Conservation (phyloP, 2,797 vertebrate genomes). For the Dromococcyx pavoninus region DNA sequence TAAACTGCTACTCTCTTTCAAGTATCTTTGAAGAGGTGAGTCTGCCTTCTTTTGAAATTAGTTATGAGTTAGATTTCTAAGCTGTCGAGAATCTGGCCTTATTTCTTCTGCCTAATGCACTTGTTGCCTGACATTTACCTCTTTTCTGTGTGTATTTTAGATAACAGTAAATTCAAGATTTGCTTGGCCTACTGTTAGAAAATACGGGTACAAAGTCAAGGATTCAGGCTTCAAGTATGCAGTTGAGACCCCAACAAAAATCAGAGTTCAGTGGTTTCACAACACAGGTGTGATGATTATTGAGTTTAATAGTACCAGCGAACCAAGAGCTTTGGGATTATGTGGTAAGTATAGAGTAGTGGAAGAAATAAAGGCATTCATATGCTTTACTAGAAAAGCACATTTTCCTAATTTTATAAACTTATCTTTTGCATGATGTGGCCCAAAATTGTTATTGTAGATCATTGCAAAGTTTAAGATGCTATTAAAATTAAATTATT, state of each 20-base stretch:
- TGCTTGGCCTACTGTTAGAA: slow-evolving; percentile 88
- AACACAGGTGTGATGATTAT: slow-evolving; percentile 93
- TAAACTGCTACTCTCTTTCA: background rate
- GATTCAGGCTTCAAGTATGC: slow-evolving; percentile 96
- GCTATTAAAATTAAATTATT: background rate
- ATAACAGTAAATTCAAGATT: slow-evolving; percentile 88
- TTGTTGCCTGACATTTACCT: background rate
- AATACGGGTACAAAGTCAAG: slow-evolving; percentile 90
- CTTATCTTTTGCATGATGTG: background rate
- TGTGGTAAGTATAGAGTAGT: slow-evolving; percentile 82
- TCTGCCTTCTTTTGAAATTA: background rate
- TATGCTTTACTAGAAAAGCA: background rate
- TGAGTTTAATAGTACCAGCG: slow-evolving; percentile 81
- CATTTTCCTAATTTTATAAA: background rate
- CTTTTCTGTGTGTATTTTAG: slow-evolving; percentile 68
- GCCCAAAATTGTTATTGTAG: background rate
- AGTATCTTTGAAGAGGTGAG: background rate
- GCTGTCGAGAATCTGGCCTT: background rate
- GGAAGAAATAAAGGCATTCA: background rate
- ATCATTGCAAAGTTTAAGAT: background rate
- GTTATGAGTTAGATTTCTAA: background rate
- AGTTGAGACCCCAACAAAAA: slow-evolving; percentile 86
- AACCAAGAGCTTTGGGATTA: slow-evolving; percentile 82
- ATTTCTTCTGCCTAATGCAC: background rate
- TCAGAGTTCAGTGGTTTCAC: slow-evolving; percentile 95